Conservation (phyloP, 1,140 invertebrate genomes). For the Protaetia brevitarsis region DNA sequence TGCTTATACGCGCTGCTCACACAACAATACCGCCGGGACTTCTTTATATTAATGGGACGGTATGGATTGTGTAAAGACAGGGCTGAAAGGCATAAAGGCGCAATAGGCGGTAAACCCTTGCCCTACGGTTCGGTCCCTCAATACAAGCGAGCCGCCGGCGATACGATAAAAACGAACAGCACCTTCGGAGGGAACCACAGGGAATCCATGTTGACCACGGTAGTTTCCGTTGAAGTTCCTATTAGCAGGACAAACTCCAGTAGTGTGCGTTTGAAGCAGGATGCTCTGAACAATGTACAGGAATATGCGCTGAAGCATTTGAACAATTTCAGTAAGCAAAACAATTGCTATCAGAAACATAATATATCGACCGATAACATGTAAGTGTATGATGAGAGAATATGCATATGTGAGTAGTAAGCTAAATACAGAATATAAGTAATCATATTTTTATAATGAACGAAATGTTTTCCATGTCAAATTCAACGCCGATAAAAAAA, state of each 20-base stretch:
- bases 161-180: conserved; percentile 28
- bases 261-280: conserved; percentile 13
- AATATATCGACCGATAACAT: conserved; percentile 1
- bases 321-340: background rate
- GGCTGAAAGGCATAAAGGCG: conserved; percentile 37
- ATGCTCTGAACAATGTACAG: background rate
- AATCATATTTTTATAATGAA: background rate
- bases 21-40: conserved; percentile 78
- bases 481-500: no score
- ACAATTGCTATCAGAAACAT: background rate
- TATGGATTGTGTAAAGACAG: conserved; percentile 54
- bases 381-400: background rate
- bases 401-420: background rate
- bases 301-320: conserved; percentile 2
- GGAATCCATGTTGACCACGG: conserved; percentile 31
- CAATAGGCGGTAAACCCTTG: conserved; percentile 41
- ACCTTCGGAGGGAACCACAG: no score
- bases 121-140: conserved; percentile 37
- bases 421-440: background rate
- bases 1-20: conserved; percentile 88
- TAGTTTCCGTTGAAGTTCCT: conserved; percentile 34
- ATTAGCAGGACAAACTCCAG: conserved; percentile 25
- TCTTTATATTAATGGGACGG: conserved; percentile 63
- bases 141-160: conserved; percentile 32
- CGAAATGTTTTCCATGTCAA: no score